phyloP scores from a whole-genome alignment of 2,113 vertebrate species.

The Platysternon megacephalum region DNA sequence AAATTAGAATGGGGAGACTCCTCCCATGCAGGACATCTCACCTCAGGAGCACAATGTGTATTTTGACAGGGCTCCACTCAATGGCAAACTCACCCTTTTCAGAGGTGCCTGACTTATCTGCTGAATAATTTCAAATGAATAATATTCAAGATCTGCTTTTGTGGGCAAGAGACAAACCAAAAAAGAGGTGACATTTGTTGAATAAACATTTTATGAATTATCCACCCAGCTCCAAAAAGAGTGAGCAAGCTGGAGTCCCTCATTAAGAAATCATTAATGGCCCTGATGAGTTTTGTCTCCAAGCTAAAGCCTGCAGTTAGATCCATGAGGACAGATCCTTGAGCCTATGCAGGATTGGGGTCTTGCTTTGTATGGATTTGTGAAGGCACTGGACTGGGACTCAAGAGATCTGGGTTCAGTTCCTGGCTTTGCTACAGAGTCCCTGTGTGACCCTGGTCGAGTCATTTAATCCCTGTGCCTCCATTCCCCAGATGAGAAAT shows the following conservation, averaged over 20 bases:
- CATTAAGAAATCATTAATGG: not conserved
- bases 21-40: not conserved
- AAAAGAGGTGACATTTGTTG: not conserved
- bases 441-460: not conserved
- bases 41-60: not conserved
- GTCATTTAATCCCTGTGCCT: not conserved
- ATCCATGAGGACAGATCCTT: not conserved
- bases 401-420: not conserved
- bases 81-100: not conserved
- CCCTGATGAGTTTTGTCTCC: not conserved
- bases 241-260: not conserved
- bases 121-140: not conserved
- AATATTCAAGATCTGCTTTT: not conserved
- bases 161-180: not conserved
- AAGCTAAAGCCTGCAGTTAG: not conserved
- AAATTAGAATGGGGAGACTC: not conserved
- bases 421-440: not conserved
- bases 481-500: not conserved
- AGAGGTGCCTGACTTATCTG: not conserved
- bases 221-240: not conserved
- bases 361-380: not conserved
- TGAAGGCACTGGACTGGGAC: not conserved
- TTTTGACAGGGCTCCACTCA: not conserved
- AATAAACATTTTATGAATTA: not conserved
- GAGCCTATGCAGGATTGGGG: not conserved